phyloP scores from a whole-genome alignment of 2,888 invertebrate genomes.

The Ophion obscuratus region DNA sequence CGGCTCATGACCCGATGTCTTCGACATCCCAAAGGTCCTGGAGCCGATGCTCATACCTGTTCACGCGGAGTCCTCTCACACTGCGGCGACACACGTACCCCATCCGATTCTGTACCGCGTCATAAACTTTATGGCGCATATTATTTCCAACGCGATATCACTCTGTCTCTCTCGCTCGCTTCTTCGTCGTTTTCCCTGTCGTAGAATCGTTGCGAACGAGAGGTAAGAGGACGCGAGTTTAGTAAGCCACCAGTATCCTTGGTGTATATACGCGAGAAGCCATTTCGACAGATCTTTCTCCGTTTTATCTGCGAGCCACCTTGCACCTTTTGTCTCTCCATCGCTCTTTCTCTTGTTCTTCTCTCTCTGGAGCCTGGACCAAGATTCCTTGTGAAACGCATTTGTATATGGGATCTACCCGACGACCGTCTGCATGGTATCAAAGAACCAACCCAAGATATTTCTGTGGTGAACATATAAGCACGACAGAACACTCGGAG shows the following conservation, averaged over 20 bases:
- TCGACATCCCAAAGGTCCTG: constrained; percentile 56
- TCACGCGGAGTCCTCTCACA: constrained; percentile 28
- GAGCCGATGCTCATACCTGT: constrained; percentile 29
- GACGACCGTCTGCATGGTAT: constrained; percentile 33
- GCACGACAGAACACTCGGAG: constrained; percentile 45
- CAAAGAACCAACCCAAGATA: constrained; percentile 56
- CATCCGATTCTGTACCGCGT: constrained; percentile 56
- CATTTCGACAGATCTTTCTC: constrained; percentile 54
- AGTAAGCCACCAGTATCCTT: constrained; percentile 56
- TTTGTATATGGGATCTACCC: constrained; percentile 41
- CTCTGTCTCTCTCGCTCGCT: constrained; percentile 19
- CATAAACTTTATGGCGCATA: constrained; percentile 72
- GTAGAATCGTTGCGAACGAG: constrained; percentile 30
- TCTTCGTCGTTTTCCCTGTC: constrained; percentile 41
- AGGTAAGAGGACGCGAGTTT: constrained; percentile 11
- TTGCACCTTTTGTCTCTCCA: constrained; percentile 42
- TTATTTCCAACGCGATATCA: constrained; percentile 63
- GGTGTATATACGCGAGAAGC: constrained; percentile 54
- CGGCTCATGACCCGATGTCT: constrained; percentile 60
- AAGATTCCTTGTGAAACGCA: constrained; percentile 54
- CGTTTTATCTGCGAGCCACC: constrained; percentile 48
- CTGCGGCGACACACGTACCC: constrained; percentile 53
- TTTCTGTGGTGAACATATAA: constrained; percentile 48
- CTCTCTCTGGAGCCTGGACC: constrained; percentile 18
- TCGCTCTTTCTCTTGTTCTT: constrained; percentile 15